phyloP scores from a whole-genome alignment of 2,113 vertebrate species.

The Bos indicus region DNA sequence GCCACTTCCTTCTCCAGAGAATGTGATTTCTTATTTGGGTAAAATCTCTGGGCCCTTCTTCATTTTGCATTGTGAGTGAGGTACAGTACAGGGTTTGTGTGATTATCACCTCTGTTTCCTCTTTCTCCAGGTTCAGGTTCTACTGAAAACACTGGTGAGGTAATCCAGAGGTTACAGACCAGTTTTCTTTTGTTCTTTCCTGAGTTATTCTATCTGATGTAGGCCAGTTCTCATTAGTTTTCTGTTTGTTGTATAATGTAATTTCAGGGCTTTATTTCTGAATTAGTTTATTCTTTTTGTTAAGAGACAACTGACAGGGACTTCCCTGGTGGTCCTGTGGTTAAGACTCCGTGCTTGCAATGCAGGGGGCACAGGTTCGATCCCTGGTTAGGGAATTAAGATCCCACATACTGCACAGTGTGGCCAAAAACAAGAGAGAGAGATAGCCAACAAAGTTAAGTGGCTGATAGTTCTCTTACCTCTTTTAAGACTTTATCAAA shows the following conservation, averaged over 20 bases:
- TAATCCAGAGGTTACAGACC: slow-evolving; percentile 40
- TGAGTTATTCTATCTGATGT: slow-evolving; percentile 48
- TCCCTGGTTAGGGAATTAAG: not conserved
- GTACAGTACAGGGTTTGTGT: not conserved
- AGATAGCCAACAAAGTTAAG: not conserved
- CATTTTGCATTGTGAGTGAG: slow-evolving; percentile 12
- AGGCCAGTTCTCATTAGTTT: slow-evolving; percentile 59
- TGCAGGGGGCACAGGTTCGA: not conserved
- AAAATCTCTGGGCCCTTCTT: slow-evolving; percentile 2
- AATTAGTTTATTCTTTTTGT: slow-evolving; percentile 39
- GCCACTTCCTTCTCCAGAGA: not conserved
- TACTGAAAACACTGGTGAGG: slow-evolving; percentile 31
- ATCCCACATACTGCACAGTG: not conserved
- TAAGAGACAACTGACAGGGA: not conserved
- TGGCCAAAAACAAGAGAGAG: not conserved
- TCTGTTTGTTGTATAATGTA: slow-evolving; percentile 60
- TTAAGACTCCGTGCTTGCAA: not conserved
- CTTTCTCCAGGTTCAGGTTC: not conserved
- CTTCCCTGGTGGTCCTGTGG: not conserved
- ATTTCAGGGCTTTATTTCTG: slow-evolving; percentile 58
- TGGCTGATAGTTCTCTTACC: not conserved
- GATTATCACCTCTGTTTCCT: slow-evolving; percentile 33
- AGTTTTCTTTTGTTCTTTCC: slow-evolving; percentile 57
- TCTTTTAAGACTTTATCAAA: not conserved
- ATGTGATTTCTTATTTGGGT: slow-evolving; percentile 29